Conservation (phyloP, 2,888 invertebrate species). For the Mallateleia sp. region DNA sequence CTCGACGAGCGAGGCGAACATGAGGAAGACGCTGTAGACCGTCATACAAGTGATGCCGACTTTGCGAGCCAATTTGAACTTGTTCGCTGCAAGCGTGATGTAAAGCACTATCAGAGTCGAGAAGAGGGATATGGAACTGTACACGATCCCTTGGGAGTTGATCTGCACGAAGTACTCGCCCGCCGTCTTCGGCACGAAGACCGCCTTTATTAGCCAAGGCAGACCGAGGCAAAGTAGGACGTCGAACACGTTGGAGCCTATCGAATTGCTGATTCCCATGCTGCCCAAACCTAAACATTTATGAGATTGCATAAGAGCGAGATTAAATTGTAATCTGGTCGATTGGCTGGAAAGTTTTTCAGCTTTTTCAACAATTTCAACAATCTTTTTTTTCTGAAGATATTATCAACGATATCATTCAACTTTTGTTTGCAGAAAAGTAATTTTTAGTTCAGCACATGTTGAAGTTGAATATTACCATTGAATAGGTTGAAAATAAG, state of each 20-base stretch:
- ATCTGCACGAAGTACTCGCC: slow-evolving; percentile 92
- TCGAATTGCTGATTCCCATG: slow-evolving; percentile 95
- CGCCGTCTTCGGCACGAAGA: slow-evolving; percentile 91
- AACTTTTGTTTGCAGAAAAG: no score
- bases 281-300: slow-evolving; percentile 92
- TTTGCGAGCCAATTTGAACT: slow-evolving; percentile 93
- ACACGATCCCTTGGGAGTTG: slow-evolving; percentile 94
- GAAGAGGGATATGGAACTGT: slow-evolving; percentile 94
- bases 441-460: no score
- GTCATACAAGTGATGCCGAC: slow-evolving; percentile 93
- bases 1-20: slow-evolving; percentile 93
- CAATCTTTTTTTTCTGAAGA: no score
- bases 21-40: slow-evolving; percentile 93
- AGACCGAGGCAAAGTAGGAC: slow-evolving; percentile 94
- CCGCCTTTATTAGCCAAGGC: slow-evolving; percentile 94
- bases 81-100: slow-evolving; percentile 92
- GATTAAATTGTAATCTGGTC: no score
- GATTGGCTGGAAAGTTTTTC: no score
- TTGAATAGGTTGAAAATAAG: no score
- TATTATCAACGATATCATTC: no score
- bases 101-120: slow-evolving; percentile 94
- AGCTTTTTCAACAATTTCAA: no score
- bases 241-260: slow-evolving; percentile 96
- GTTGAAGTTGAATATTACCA: no score
- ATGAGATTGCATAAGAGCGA: no score